Base-by-base conservation (phyloP, 1,140 invertebrate genomes). In the Dufourea novaeangliae region DNA sequence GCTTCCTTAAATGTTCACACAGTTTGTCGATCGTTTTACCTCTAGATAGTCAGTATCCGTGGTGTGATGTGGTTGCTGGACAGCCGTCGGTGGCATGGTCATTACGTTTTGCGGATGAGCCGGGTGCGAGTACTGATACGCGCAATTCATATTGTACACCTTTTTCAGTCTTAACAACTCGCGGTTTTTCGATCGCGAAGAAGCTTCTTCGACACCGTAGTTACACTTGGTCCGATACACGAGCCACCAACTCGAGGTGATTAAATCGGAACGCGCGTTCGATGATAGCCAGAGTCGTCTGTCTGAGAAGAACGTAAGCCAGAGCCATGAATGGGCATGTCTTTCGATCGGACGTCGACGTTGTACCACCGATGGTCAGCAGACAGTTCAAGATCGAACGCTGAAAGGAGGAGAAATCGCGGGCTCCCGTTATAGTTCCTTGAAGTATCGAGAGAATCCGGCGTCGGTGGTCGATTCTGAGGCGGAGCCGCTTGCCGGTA, bases 121-220 rank as follows among this genome's bases (percentile, higher is more conserved):
- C 25, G 90, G 79, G 66, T 92, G 90, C 54, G 92, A 87, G 70
- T 92, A 92, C 64, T 92, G 92, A 85, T 92, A 92, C 37, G 92
- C 90, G 85, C 92, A 92, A 86, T 92, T 92, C 92, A 92, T 92
- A 8, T 75, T 86, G 59, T 25, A 29, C 62, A n/a, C 14, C 39
- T 72, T n/a, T n/a, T n/a, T 44, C n/a, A 25, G 25, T 68, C 68
- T 39, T 32, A 59, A 32, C 8, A 14, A n/a, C 37, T 57, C 22
- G 17, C 11, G 8, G 0, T 17, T 17, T 11, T 12, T 4, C 12
- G 11, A 25, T 32, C 27, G 34, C 14, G 54, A 7, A 50, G 1
- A 6, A 50, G 20, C 46, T 46, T 11, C 12, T n/a, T 57, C 29
- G 6, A 12, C 34, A 66, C 71, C 29, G 29, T 8, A 37, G 12